Conservation (phyloP, 2,113 vertebrate genomes). For the Pseudopipra pipra region DNA sequence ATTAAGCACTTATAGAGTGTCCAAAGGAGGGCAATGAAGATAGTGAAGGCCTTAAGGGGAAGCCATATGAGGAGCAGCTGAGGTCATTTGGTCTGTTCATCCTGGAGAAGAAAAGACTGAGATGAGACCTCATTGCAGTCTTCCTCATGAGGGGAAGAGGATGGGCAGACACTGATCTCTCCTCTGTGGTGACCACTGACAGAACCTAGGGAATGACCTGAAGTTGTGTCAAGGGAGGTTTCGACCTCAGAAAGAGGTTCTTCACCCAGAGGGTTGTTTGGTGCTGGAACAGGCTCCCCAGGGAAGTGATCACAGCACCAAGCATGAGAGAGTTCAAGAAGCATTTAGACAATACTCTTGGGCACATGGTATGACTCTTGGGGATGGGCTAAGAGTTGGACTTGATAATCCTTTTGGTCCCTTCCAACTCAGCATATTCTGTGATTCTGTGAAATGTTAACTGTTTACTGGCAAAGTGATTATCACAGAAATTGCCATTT, state of each 20-base stretch:
- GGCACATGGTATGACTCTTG: neutral
- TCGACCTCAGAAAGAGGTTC: neutral
- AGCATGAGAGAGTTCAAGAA: neutral
- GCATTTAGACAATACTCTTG: neutral
- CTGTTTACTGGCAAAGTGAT: neutral
- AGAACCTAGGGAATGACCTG: neutral
- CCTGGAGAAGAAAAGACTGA: neutral
- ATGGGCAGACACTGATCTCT: neutral
- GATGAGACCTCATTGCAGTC: neutral
- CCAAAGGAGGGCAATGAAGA: neutral
- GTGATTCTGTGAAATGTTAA: slow-evolving; percentile 31
- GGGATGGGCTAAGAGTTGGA: neutral
- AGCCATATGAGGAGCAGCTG: neutral
- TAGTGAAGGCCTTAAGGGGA: neutral
- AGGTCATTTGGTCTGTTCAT: neutral
- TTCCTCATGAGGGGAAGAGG: neutral
- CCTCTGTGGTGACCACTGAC: neutral
- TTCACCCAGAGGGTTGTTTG: neutral
- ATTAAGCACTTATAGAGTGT: neutral
- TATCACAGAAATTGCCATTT: slow-evolving; percentile 33
- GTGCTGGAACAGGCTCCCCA: neutral
- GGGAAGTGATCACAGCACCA: neutral
- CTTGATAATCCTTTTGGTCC: neutral
- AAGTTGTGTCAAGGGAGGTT: neutral
- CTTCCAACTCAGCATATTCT: neutral